Evolutionary conservation across 2,797 vertebrate genomes (phyloP).

Genomic region (Vultur gryphus): DNA sequence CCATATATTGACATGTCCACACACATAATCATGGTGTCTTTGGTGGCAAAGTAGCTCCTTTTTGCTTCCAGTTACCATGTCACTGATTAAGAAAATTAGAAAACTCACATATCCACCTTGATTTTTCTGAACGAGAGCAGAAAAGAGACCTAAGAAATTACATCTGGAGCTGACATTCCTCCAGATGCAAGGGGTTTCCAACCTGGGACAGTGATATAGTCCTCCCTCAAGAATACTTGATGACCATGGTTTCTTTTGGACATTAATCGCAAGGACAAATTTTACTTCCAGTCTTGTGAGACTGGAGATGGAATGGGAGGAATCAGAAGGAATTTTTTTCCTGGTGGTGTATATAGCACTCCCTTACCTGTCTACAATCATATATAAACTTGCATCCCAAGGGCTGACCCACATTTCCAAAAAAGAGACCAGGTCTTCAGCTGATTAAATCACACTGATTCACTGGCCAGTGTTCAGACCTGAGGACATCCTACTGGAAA

Average conservation of each 20-base stretch:
- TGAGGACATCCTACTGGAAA: not conserved
- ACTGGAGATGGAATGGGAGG: not conserved
- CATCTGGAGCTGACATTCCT: not conserved
- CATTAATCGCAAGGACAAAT: not conserved
- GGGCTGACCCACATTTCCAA: not conserved
- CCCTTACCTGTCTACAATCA: not conserved
- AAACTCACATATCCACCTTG: not conserved
- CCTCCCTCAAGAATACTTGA: not conserved
- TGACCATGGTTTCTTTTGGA: not conserved
- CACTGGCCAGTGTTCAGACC: not conserved
- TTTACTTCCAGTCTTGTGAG: not conserved
- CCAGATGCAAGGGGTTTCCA: not conserved
- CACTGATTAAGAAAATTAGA: not conserved
- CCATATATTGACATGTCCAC: not conserved
- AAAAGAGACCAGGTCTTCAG: not conserved
- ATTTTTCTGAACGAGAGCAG: not conserved
- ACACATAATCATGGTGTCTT: not conserved
- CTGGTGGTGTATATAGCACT: not conserved
- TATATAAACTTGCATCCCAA: not conserved
- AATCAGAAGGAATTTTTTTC: not conserved
- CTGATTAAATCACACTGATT: not conserved
- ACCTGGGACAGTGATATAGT: accelerated
- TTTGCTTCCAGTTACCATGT: not conserved
- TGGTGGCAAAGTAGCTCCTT: not conserved
- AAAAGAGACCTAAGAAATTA: not conserved